These are phyloP conservation scores for Pseudorasbora parva DNA, from an alignment of 2,113 vertebrate species.

Conservation along the genomic window DNA sequence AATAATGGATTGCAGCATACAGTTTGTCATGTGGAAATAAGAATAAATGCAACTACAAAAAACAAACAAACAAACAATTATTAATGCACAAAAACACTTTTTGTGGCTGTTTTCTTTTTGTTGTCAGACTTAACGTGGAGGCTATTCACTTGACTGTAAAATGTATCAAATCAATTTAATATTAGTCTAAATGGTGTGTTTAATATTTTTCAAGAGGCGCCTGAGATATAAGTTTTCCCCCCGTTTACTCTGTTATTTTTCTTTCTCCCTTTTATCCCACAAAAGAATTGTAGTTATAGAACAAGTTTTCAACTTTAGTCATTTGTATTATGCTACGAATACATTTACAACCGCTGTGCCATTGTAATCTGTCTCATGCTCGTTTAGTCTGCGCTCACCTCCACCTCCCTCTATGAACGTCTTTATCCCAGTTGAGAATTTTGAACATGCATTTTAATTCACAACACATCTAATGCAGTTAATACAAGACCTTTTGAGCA, in stretches of 20 bases:
- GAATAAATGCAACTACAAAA: neutral
- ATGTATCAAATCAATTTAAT: neutral
- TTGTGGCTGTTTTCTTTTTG: neutral
- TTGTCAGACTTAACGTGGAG: neutral
- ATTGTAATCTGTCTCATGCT: neutral
- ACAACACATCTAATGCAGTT: neutral
- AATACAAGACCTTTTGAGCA: neutral
- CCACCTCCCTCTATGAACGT: neutral
- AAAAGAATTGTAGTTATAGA: neutral
- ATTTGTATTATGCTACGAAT: neutral
- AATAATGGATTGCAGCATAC: neutral
- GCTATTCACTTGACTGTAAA: neutral
- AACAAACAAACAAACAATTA: neutral
- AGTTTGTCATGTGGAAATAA: neutral
- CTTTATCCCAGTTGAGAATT: neutral
- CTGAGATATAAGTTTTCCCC: neutral
- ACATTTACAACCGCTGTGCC: neutral
- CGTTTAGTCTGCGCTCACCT: neutral
- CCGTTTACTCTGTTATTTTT: neutral
- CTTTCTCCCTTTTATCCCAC: neutral
- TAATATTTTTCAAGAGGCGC: too few species aligned
- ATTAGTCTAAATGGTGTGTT: neutral
- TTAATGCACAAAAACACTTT: neutral
- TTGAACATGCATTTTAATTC: neutral
- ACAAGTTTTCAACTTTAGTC: neutral